These are phyloP conservation scores for Podarcis raffonei DNA, from an alignment of 2,113 vertebrate species.

Conservation along the genomic window DNA sequence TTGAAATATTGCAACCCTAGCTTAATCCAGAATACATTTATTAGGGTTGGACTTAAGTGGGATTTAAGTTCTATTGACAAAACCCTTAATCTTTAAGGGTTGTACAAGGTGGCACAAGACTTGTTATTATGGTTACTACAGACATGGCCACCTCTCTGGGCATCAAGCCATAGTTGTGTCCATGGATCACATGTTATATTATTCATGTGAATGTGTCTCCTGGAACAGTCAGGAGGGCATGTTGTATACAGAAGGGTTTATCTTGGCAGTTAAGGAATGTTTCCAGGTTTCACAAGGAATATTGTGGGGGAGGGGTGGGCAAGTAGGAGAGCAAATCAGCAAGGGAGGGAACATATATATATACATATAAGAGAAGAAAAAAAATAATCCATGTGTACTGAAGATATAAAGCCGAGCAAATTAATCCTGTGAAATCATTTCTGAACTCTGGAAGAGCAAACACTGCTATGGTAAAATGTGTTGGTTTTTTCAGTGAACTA, in stretches of 20 bases:
- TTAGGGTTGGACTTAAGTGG: not conserved
- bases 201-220: not conserved
- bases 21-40: not conserved
- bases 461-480: accelerated
- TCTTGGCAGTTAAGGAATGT: not conserved
- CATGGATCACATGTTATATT: not conserved
- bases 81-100: not conserved
- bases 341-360: not conserved
- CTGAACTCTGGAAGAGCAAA: not conserved
- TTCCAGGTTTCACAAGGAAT: not conserved
- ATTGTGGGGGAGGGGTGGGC: not conserved
- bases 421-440: not conserved
- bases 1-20: too few species aligned
- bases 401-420: not conserved
- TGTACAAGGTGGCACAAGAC: not conserved
- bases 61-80: not conserved
- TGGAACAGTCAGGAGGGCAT: not conserved
- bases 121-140: not conserved
- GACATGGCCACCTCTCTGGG: not conserved
- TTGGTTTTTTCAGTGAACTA: not conserved
- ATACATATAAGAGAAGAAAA: not conserved
- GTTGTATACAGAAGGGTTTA: not conserved
- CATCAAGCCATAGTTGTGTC: not conserved
- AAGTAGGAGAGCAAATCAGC: not conserved
- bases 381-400: not conserved